Evolutionary conservation across 1,140 invertebrate species (phyloP), one percentile per base, ranked within the genome.

Genomic region (Chrysoperla carnea): DNA sequence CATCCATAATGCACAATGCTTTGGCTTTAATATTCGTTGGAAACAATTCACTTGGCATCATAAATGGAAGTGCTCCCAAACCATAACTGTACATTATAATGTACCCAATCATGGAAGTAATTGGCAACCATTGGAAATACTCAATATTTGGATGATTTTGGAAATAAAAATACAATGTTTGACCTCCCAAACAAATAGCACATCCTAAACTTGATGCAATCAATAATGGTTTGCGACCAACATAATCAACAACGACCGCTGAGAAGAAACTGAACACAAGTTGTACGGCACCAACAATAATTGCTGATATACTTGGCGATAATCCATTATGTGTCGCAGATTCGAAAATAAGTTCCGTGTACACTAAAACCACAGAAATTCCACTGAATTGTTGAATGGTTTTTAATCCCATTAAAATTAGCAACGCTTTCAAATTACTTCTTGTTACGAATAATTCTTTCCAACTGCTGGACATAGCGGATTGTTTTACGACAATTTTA

Each of bases 11-110:
- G 14, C 38, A 39, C 23, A 39, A 11, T 6, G 38, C 38, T 29
- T 39, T 39, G 1, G 38, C 69, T 48, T 71, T 65, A 4, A 68
- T 69, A 49, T 68, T 63, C 7, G 63, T 62, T 27, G 75, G 68
- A 39, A 76, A 73, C 8, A 76, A 59, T 57, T 78, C 70, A 28
- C 59, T 66, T 52, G 78, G 70, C 49, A 81, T 63, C 8, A 80
- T 63, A 68, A 75, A 79, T 0, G 78, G 76, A 39, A 81, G 71
- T 4, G 78, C 75, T 28, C 78, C 78, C 58, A 74, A 76, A 4
- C 78, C 78, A 11, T 76, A 45, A 9, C 68, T 64, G 54, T 75
- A 76, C n/a, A 60, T 63, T 28, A 63, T 50, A 12, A 73, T 65
- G 50, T 63, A 73, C 0, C 64, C 38, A 45, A 65, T 71, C 1